Evolutionary conservation across 2,888 invertebrate species (phyloP).

Genomic region (Pterostichus madidus): DNA sequence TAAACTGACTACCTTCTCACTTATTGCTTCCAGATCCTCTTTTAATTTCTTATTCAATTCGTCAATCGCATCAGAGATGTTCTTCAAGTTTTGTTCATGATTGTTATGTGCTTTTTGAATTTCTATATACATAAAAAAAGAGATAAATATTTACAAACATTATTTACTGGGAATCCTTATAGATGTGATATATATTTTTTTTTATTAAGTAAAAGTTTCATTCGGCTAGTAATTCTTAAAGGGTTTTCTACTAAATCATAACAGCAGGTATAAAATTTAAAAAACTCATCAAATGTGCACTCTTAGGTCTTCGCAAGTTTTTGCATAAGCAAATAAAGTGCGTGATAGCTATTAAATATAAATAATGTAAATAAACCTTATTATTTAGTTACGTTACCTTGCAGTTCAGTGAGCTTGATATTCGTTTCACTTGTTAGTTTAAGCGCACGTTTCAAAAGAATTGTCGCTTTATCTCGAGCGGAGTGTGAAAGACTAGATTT

Average conservation of each 20-base stretch:
- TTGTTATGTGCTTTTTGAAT: slow-evolving; percentile 74
- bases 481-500: slow-evolving; percentile 88
- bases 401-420: slow-evolving; percentile 85
- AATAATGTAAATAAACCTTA: no score
- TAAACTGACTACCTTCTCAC: slow-evolving; percentile 81
- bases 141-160: not conserved
- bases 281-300: no score
- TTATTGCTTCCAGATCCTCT: slow-evolving; percentile 81
- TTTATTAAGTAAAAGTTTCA: no score
- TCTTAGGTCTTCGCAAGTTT: no score
- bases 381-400: slow-evolving; percentile 74
- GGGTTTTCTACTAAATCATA: no score
- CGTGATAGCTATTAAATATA: no score
- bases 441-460: slow-evolving; percentile 88
- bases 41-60: slow-evolving; percentile 82
- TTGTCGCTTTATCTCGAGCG: slow-evolving; percentile 89
- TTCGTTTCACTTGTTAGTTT: slow-evolving; percentile 87
- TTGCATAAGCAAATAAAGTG: no score
- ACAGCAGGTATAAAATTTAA: no score
- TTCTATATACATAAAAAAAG: slow-evolving; percentile 64
- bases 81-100: slow-evolving; percentile 76
- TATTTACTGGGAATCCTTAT: not conserved
- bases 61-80: slow-evolving; percentile 81
- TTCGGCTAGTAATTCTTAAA: no score
- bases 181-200: no score